Percentiles rank a stretch among this genome's conserved stretches.
Evolutionary conservation across 1,140 invertebrate genomes (phyloP).

Genomic region (Cherax quadricarinatus): DNA sequence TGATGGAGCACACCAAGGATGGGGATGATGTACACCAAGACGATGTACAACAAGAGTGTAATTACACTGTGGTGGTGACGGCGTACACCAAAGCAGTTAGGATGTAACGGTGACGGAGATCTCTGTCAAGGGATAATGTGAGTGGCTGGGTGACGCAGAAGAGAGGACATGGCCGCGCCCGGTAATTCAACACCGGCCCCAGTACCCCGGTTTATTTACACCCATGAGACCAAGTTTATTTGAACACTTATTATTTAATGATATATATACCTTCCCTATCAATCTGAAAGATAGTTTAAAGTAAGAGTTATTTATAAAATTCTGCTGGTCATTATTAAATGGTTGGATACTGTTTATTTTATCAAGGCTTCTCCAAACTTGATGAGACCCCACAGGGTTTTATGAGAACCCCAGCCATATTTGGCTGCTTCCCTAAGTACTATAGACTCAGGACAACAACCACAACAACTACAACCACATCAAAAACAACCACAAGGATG

Average conservation of each 20-base stretch:
- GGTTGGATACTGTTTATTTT: background rate
- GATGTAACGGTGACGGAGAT: too few relatives aligned
- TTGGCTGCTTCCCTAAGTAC: too few relatives aligned
- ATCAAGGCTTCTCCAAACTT: background rate
- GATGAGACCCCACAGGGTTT: too few relatives aligned
- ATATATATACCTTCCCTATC: background rate
- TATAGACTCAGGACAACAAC: too few relatives aligned
- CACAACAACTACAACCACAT: too few relatives aligned
- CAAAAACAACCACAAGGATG: too few relatives aligned
- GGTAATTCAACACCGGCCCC: conserved; percentile 6
- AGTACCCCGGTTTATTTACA: conserved; percentile 16
- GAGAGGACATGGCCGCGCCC: background rate
- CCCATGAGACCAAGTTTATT: conserved; percentile 46
- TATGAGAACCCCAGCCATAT: too few relatives aligned
- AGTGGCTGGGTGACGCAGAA: background rate
- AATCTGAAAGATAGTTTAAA: background rate
- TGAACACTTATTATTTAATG: conserved; percentile 19
- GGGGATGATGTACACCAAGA: too few relatives aligned
- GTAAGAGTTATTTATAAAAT: background rate
- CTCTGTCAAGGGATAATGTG: background rate
- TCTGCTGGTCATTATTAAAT: background rate
- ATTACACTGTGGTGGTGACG: too few relatives aligned
- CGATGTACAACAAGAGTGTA: too few relatives aligned
- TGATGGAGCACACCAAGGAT: too few relatives aligned
- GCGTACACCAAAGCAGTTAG: too few relatives aligned